Evolutionary conservation across 2,888 invertebrate genomes (phyloP).

Genomic region (Acrobasis repandana): DNA sequence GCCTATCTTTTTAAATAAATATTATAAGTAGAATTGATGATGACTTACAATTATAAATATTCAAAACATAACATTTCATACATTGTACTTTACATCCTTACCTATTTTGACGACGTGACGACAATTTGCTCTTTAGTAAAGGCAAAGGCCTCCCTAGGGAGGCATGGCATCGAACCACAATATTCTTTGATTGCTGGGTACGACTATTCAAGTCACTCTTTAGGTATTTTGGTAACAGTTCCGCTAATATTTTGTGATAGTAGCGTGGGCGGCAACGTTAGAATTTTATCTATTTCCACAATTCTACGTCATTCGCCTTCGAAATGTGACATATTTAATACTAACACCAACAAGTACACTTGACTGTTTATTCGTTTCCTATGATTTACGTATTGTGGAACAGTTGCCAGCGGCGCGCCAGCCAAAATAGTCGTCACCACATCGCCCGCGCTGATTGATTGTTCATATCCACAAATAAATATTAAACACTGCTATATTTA

Average conservation of each 20-base stretch:
- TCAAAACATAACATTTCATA: too few species aligned
- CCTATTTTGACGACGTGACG: too few species aligned
- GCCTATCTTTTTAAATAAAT: not conserved
- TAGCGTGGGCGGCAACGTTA: not conserved
- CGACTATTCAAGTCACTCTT: too few species aligned
- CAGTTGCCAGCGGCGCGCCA: constrained; percentile 14
- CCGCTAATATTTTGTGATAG: too few species aligned
- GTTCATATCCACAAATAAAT: constrained; percentile 18
- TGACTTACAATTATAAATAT: too few species aligned
- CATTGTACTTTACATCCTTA: too few species aligned
- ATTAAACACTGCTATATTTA: constrained; percentile 18
- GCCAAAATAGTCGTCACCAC: constrained; percentile 21
- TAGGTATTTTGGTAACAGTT: too few species aligned
- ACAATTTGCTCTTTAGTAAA: too few species aligned
- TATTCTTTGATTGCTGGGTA: too few species aligned
- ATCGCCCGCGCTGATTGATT: constrained; percentile 18
- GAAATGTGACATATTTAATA: not conserved
- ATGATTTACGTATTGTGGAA: constrained; percentile 16
- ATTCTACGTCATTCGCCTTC: not conserved
- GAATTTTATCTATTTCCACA: not conserved
- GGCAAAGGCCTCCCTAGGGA: too few species aligned
- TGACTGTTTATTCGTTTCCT: constrained; percentile 10
- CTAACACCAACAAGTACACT: not conserved
- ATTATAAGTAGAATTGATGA: not conserved
- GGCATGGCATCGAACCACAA: too few species aligned